These are phyloP conservation scores for Umimayanthus chanpuru DNA, from an alignment of 92 coral and sea anemone genomes.

Conservation along the genomic window DNA sequence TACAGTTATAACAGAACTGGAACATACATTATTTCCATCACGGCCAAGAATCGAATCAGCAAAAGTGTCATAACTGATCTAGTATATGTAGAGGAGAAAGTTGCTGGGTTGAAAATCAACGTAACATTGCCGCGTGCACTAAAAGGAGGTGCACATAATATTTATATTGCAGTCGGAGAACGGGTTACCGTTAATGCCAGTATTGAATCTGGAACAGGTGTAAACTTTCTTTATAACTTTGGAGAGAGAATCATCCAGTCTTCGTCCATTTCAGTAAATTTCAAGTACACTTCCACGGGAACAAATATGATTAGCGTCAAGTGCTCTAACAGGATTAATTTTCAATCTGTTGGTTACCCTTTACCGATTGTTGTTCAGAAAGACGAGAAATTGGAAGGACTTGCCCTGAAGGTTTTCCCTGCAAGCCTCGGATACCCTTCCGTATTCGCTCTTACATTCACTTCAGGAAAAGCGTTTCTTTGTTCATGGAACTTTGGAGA, in stretches of 20 bases:
- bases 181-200: constrained; percentile 29
- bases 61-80: constrained; percentile 17
- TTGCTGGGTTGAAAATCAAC: constrained; percentile 31
- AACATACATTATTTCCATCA: constrained; percentile 16
- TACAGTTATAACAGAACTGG: constrained; percentile 50
- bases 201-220: constrained; percentile 40
- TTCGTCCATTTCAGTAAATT: neutral
- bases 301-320: constrained; percentile 28
- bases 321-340: constrained; percentile 53
- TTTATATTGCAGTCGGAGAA: constrained; percentile 51
- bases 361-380: constrained; percentile 44
- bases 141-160: neutral
- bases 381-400: constrained; percentile 45
- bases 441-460: constrained; percentile 24
- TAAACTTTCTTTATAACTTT: constrained; percentile 41
- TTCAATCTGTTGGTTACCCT: constrained; percentile 11
- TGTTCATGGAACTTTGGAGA: constrained; percentile 65
- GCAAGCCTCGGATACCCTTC: constrained; percentile 24
- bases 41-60: constrained; percentile 50
- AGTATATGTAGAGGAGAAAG: constrained; percentile 33
- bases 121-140: constrained; percentile 32
- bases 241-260: constrained; percentile 35
- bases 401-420: constrained; percentile 15
- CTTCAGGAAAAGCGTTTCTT: constrained; percentile 56
- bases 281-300: constrained; percentile 45